These are phyloP conservation scores for Procambarus virginalis DNA, from an alignment of 1,140 invertebrate genomes.

Conservation along the genomic window DNA sequence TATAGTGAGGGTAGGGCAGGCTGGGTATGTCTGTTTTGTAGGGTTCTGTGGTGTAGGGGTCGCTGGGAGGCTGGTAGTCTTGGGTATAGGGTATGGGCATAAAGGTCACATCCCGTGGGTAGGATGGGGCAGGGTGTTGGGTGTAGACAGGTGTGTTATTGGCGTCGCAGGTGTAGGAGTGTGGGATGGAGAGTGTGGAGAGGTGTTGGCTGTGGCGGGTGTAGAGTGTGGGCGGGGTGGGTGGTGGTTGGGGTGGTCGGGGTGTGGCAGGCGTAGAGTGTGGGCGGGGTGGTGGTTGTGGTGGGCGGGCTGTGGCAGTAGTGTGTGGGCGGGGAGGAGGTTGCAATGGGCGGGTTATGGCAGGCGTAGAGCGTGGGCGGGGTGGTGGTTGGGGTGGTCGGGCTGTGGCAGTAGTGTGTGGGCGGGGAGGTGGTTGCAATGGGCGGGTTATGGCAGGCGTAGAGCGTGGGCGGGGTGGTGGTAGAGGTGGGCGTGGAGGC, in stretches of 20 bases:
- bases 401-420: background rate
- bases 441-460: background rate
- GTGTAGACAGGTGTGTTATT: background rate
- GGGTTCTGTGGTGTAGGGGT: background rate
- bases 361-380: background rate
- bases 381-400: slow-evolving; percentile 2
- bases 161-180: background rate
- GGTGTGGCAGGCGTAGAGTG: background rate
- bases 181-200: slow-evolving; percentile 10
- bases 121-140: background rate
- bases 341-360: background rate
- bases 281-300: background rate
- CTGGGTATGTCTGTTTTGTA: slow-evolving; percentile 8
- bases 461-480: background rate
- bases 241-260: slow-evolving; percentile 1
- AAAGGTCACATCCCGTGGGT: slow-evolving; percentile 5
- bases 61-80: background rate
- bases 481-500: slow-evolving; percentile 29
- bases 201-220: background rate
- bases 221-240: background rate
- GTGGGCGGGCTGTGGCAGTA: background rate
- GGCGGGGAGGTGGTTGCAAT: background rate
- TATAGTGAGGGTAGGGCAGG: slow-evolving; percentile 10
- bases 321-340: background rate
- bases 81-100: slow-evolving; percentile 31